Evolutionary conservation across 2,888 invertebrate genomes (phyloP).

Genomic region (Brenthis ino): DNA sequence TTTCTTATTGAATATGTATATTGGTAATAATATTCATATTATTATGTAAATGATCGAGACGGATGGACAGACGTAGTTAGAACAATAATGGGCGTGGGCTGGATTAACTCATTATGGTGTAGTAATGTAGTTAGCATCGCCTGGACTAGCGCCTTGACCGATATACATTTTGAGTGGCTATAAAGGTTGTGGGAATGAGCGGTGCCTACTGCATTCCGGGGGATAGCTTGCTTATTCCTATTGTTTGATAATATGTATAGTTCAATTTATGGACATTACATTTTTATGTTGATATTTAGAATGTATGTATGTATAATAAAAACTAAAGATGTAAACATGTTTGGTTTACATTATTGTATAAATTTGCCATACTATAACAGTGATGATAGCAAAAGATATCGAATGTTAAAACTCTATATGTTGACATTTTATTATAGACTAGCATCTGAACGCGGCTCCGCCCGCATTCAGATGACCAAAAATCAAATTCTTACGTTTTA

Average conservation of each 20-base stretch:
- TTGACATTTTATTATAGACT: no score
- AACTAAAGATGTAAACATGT: no score
- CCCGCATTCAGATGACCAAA: no score
- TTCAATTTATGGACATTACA: constrained; percentile 1
- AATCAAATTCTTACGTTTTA: no score
- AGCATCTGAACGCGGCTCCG: no score
- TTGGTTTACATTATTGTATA: no score
- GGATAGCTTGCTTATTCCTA: constrained; percentile 22
- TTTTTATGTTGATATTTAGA: no score
- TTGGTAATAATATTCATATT: constrained; percentile 65
- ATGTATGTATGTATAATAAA: no score
- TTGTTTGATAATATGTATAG: constrained; percentile 18
- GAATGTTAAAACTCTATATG: no score
- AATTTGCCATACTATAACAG: no score
- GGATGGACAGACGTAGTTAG: constrained; percentile 69
- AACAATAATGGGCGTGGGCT: constrained; percentile 79
- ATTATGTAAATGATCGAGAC: constrained; percentile 63
- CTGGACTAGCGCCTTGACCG: constrained; percentile 76
- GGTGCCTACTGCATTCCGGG: constrained; percentile 24
- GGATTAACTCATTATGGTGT: constrained; percentile 69
- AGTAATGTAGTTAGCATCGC: constrained; percentile 50
- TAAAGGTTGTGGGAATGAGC: constrained; percentile 47
- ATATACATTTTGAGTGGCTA: constrained; percentile 63
- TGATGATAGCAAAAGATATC: no score
- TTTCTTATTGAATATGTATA: constrained; percentile 21